phyloP scores from a whole-genome alignment of 1,140 invertebrate genomes.

The Platorchestia sp. region DNA sequence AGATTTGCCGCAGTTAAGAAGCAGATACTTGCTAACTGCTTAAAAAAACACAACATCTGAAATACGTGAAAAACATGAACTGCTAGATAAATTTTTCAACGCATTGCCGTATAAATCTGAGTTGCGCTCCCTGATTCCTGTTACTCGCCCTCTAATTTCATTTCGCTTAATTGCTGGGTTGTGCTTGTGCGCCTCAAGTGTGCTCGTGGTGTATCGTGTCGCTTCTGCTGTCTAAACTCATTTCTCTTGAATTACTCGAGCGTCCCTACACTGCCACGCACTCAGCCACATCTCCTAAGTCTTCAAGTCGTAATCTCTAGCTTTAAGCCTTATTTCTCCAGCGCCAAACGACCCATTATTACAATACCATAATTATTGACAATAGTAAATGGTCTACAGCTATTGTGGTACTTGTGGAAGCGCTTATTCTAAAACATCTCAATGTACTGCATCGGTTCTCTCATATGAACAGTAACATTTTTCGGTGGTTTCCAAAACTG shows the following conservation, averaged over 20 bases:
- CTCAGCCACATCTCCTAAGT: no score
- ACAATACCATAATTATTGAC: background rate
- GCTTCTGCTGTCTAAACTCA: background rate
- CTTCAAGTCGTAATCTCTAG: background rate
- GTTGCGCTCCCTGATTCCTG: background rate
- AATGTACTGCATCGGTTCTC: background rate
- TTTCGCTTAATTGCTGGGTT: background rate
- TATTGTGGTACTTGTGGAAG: background rate
- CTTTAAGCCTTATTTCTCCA: background rate
- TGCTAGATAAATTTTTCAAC: background rate
- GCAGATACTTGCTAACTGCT: background rate
- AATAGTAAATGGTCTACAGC: background rate
- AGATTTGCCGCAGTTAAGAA: background rate
- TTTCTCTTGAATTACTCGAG: background rate
- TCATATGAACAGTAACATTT: background rate
- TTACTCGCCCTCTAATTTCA: background rate
- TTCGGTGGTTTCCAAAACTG: background rate
- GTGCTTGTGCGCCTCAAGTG: background rate
- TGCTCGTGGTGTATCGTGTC: background rate
- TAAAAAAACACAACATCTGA: background rate
- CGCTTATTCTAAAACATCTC: background rate
- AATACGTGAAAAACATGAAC: background rate
- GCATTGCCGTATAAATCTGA: background rate
- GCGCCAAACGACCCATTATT: background rate
- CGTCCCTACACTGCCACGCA: no score